Base-by-base conservation (phyloP, 2,888 invertebrate species). In the Orthosia gracilis region DNA sequence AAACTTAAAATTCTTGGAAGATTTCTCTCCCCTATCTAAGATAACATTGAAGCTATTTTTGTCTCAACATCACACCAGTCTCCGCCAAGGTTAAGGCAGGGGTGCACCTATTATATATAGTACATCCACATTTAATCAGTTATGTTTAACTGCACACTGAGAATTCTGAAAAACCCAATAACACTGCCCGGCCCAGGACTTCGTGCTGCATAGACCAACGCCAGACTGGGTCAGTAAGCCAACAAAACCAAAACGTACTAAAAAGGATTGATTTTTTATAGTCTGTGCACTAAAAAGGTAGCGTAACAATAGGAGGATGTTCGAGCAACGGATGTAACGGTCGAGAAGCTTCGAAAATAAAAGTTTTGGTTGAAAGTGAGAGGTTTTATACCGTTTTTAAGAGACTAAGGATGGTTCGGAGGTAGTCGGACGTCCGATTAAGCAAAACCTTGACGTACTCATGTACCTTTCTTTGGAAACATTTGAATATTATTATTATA, bases 261-360 rank as follows among this genome's bases (percentile, higher is more conserved):
- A 70, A 72, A 61, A 57, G 59, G 65, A 23, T 62, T 57, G 65
- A 40, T 40, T 40, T 52, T 73, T 78, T 78, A 73, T 62, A 49
- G 2, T 13, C 61, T n/a, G 45, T 72, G 59, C 52, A 57, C 73
- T 79, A 13, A 77, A 77, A 66, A 49, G 73, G 77, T 18, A 26
- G 76, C 61, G 23, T 73, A 57, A 77, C 77, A 77, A 77, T 78
- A 45, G 65, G 1, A 78, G 77, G 77, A 77, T 73, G 77, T 18
- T 1, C 15, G 15, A 17, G 7, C 3, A 62, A 11, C 77, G 79
- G 77, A 78, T 57, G 79, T 77, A 50, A 73, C 79, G 77, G 73
- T 40, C 7, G 79, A 21, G 49, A 73, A 2, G 65, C 2, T 1
- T 9, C 50, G 77, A 77, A 77, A 77, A 61, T 50, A 77, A 77